Evolutionary conservation across 2,113 vertebrate genomes (phyloP).

Genomic region (Corapipo altera): DNA sequence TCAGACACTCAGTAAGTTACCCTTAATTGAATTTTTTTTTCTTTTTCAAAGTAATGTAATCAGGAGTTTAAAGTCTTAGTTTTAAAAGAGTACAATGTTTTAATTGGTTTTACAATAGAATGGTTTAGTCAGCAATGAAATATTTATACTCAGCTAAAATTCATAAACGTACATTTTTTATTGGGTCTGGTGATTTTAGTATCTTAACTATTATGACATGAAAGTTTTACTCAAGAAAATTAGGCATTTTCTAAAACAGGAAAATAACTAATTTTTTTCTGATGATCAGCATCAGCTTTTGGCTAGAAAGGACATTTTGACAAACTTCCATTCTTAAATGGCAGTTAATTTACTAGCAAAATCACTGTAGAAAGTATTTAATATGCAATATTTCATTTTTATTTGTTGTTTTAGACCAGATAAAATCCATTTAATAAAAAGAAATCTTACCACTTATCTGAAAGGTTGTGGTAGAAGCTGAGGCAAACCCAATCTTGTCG

Average conservation of each 20-base stretch:
- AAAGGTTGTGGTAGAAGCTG: conserved; percentile 54
- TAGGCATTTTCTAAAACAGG: background rate
- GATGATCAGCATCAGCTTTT: background rate
- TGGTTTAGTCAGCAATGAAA: conserved; percentile 39
- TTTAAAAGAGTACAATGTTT: background rate
- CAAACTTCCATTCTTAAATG: background rate
- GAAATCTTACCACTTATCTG: conserved; percentile 73
- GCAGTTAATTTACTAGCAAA: background rate
- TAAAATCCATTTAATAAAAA: background rate
- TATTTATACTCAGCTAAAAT: conserved; percentile 35
- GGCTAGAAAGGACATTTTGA: background rate
- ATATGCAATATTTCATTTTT: background rate
- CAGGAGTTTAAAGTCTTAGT: background rate
- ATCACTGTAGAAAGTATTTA: background rate
- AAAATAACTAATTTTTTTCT: background rate
- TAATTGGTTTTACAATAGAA: conserved; percentile 43
- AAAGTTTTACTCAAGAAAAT: background rate
- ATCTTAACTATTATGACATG: background rate
- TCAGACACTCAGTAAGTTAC: background rate
- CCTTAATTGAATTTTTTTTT: background rate
- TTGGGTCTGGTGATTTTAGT: background rate
- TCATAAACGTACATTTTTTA: background rate
- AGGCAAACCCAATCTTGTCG: conserved; percentile 39
- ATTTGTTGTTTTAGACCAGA: background rate
- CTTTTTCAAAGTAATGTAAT: background rate